Base-by-base conservation (phyloP, 2,113 vertebrate genomes). In the Ivindomyrus marchei region DNA sequence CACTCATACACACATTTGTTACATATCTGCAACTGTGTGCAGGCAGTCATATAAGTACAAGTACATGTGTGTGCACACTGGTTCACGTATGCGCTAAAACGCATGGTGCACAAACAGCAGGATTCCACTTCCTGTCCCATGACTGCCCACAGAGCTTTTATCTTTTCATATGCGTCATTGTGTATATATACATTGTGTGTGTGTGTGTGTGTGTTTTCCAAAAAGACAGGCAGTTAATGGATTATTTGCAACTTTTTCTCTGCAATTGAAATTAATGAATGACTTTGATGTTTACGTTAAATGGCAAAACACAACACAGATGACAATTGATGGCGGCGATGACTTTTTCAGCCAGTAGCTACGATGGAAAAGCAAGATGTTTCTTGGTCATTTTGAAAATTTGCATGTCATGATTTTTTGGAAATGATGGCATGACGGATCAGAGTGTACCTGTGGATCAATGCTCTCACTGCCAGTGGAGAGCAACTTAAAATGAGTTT, bases 61-160 rank as follows among this genome's bases (percentile, higher is more conserved):
- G 24, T 24, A 19, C 21, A 19, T 42, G 42, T 52, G 62, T 90
- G 88, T 86, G 36, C 36, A 80, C 36, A 80, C 13, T 42, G 74
- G 74, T 83, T 88, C 90, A 46, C 62, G 27, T 52, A n/a, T 15
- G 21, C n/a, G 4, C 86, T 46, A 66, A 88, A 74, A 80, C 77
- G 89, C 66, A 90, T 50, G 83, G 45, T 24, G 21, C 83, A 47
- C 3, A 45, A 85, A 10, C 83, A 85, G 17, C 45, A 47, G 83
- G 94, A 94, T 94, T 97, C 96, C 97, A 97, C 97, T 97, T 97
- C 97, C 94, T 92, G 93, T 94, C 87, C 96, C 97, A 97, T 97
- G 96, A 97, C 96, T 94, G 95, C 95, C 21, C 66, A 74, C 66
- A 17, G 70, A 31, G 27, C 36, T 42, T 80, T 42, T 80, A 80